Conservation (phyloP, 2,113 vertebrate species). For the Bufo bufo region DNA sequence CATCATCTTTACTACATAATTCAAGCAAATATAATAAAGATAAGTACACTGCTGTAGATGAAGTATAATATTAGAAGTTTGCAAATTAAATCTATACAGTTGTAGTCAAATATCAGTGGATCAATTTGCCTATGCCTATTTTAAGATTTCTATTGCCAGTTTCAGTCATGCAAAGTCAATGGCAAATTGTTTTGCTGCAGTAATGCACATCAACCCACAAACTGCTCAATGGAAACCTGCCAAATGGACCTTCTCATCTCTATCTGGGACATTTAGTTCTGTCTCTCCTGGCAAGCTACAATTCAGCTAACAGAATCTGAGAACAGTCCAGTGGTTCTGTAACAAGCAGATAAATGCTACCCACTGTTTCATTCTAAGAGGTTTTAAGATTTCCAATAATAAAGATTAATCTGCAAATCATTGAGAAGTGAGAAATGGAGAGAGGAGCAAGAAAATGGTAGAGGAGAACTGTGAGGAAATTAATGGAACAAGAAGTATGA, state of each 20-base stretch:
- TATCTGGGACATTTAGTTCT: not conserved
- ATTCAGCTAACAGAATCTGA: not conserved
- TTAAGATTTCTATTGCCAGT: not conserved
- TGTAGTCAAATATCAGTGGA: not conserved
- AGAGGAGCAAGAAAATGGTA: not conserved
- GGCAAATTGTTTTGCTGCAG: not conserved
- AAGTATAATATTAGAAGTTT: not conserved
- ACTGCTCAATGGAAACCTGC: not conserved
- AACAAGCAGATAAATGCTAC: not conserved
- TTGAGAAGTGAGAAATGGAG: not conserved
- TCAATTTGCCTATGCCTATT: not conserved
- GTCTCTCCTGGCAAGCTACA: not conserved
- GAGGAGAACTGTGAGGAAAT: not conserved
- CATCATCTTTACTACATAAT: not conserved
- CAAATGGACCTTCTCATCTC: not conserved
- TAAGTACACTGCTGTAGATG: not conserved
- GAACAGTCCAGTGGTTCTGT: not conserved
- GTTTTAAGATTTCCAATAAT: not conserved
- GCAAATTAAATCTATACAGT: not conserved
- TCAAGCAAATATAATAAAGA: not conserved
- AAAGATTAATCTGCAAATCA: not conserved
- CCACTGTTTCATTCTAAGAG: not conserved
- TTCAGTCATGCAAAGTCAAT: not conserved
- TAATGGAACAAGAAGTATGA: conserved; percentile 60
- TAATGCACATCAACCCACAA: not conserved